phyloP scores from a whole-genome alignment of 2,113 vertebrate species.

The Plestiodon gilberti region DNA sequence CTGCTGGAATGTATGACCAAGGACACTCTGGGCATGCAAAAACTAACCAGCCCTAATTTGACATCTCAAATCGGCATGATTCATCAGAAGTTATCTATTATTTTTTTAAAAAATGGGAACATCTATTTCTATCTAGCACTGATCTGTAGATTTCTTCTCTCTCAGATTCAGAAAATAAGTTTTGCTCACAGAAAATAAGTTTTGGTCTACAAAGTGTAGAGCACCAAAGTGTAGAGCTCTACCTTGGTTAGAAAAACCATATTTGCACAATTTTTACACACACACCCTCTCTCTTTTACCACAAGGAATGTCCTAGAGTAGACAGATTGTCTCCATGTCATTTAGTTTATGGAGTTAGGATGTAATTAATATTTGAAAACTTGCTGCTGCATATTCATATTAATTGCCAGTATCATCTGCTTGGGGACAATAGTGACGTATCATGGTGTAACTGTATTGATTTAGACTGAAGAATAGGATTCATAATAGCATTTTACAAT shows the following conservation, averaged over 20 bases:
- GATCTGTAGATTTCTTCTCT: too few relatives aligned
- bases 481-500: neutral
- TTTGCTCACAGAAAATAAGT: too few relatives aligned
- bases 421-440: neutral
- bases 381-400: neutral
- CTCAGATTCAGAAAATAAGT: too few relatives aligned
- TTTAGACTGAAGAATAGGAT: constrained; percentile 4
- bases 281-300: constrained; percentile 12
- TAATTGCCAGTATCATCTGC: neutral
- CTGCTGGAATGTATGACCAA: neutral
- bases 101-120: too few relatives aligned
- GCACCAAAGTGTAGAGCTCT: too few relatives aligned
- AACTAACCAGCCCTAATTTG: too few relatives aligned
- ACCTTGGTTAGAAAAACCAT: too few relatives aligned
- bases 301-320: too few relatives aligned
- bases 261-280: neutral
- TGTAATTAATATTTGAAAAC: constrained; percentile 8
- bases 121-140: too few relatives aligned
- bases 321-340: neutral
- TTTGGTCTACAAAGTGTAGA: too few relatives aligned
- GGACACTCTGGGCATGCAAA: neutral
- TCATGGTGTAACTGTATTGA: neutral
- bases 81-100: too few relatives aligned
- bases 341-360: neutral
- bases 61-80: too few relatives aligned